A percentile compares a stretch with the other conserved stretches of the same genome.
phyloP scores from a whole-genome alignment of 1,140 invertebrate genomes.

The Tetraneura akinire region DNA sequence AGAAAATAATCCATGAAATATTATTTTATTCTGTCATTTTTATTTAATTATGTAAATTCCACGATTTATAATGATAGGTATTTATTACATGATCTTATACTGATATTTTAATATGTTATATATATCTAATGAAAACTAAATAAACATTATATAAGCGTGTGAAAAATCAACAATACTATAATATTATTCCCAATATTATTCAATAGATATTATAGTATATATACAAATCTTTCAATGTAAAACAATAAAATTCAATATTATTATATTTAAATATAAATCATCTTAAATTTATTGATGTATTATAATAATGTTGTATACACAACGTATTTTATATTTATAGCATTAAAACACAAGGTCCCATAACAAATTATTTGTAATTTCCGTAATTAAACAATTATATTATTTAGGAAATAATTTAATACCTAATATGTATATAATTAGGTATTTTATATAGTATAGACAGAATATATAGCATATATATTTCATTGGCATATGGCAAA shows the following conservation, averaged over 20 bases:
- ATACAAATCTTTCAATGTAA: neutral
- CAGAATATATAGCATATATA: too few species aligned
- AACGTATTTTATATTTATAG: neutral
- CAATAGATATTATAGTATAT: too few species aligned
- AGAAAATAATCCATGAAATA: slow-evolving; percentile 31
- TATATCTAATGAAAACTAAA: too few species aligned
- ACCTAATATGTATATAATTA: neutral
- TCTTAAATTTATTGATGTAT: neutral
- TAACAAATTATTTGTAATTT: neutral
- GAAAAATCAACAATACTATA: too few species aligned
- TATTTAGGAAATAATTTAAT: neutral
- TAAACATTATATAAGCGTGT: too few species aligned
- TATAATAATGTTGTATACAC: neutral
- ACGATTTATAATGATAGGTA: neutral
- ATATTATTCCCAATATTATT: too few species aligned
- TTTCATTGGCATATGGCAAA: too few species aligned
- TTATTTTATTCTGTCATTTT: too few species aligned
- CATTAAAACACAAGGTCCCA: neutral
- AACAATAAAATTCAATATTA: neutral
- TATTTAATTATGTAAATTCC: too few species aligned
- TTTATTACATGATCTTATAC: too few species aligned
- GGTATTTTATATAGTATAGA: too few species aligned
- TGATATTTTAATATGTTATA: too few species aligned
- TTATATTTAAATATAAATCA: neutral
- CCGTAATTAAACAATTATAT: neutral